These are phyloP conservation scores for Otus scops DNA, from an alignment of 2,797 vertebrate genomes.

Conservation along the genomic window DNA sequence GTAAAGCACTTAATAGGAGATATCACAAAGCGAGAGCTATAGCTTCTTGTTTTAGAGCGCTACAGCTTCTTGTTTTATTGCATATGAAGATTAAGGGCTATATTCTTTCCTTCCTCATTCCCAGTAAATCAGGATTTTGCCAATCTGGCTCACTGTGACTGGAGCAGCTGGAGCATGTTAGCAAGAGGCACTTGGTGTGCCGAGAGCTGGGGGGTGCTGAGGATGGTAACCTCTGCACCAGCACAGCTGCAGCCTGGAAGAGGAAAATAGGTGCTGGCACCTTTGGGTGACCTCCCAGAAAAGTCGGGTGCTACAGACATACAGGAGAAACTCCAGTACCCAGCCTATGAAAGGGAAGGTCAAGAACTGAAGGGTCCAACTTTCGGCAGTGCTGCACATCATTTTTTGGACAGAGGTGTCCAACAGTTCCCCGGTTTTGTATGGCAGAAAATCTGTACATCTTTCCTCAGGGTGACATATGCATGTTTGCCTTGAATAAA, in stretches of 20 bases:
- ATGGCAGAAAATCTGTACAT: neutral
- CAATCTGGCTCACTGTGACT: neutral
- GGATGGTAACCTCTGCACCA: neutral
- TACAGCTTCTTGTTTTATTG: neutral
- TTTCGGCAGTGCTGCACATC: neutral
- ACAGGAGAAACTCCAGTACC: neutral
- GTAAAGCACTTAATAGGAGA: neutral
- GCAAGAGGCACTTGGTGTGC: neutral
- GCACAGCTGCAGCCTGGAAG: neutral
- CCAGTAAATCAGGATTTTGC: neutral
- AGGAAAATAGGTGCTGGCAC: neutral
- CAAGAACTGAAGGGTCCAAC: neutral
- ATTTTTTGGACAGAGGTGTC: neutral
- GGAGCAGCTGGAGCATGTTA: neutral
- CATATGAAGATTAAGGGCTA: neutral
- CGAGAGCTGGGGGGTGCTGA: neutral
- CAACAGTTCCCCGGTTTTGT: neutral
- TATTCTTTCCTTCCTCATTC: neutral
- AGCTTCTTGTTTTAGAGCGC: neutral
- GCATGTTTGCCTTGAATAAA: neutral
- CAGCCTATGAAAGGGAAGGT: neutral
- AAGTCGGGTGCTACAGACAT: neutral
- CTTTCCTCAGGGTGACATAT: neutral
- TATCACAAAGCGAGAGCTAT: neutral
- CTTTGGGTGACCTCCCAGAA: neutral